Evolutionary conservation across 2,113 vertebrate species (phyloP).

Genomic region (Prunella himalayana): DNA sequence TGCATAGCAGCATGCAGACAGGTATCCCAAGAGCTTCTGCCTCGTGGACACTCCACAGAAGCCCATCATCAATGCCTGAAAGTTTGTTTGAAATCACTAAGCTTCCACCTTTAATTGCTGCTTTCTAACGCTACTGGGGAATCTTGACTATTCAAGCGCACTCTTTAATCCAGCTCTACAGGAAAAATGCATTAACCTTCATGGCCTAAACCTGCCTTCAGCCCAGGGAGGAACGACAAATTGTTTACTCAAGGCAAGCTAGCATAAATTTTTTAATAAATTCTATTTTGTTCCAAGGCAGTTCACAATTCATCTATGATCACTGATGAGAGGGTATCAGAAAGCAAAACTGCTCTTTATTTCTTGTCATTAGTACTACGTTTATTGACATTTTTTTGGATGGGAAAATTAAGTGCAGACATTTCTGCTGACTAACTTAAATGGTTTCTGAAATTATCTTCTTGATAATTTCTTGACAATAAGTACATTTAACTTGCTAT

Average conservation of each 20-base stretch:
- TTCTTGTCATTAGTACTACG: neutral
- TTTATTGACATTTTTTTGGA: neutral
- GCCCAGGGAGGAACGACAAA: slow-evolving; percentile 68
- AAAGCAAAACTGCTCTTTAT: slow-evolving; percentile 2
- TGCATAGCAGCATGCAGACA: slow-evolving; percentile 35
- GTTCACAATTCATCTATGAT: slow-evolving; percentile 81
- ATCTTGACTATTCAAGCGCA: slow-evolving; percentile 68
- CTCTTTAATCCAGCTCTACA: slow-evolving; percentile 76
- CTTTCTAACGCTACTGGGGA: slow-evolving; percentile 64
- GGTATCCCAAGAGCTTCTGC: slow-evolving; percentile 29
- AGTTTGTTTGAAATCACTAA: slow-evolving; percentile 71
- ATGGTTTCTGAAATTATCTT: neutral
- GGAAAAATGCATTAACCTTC: slow-evolving; percentile 90
- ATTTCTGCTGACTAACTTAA: neutral
- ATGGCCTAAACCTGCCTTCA: slow-evolving; percentile 74
- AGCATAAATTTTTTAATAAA: slow-evolving; percentile 89
- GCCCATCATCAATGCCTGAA: slow-evolving; percentile 7
- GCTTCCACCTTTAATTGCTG: slow-evolving; percentile 69
- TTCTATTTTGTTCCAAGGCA: slow-evolving; percentile 82
- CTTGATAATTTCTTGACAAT: neutral
- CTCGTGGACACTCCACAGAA: slow-evolving; percentile 46
- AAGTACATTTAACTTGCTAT: neutral
- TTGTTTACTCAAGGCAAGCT: slow-evolving; percentile 79
- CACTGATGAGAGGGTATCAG: slow-evolving; percentile 31
- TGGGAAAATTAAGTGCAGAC: neutral